Base-by-base conservation (phyloP, 2,888 invertebrate species). In the Sclerodermus sp. region DNA sequence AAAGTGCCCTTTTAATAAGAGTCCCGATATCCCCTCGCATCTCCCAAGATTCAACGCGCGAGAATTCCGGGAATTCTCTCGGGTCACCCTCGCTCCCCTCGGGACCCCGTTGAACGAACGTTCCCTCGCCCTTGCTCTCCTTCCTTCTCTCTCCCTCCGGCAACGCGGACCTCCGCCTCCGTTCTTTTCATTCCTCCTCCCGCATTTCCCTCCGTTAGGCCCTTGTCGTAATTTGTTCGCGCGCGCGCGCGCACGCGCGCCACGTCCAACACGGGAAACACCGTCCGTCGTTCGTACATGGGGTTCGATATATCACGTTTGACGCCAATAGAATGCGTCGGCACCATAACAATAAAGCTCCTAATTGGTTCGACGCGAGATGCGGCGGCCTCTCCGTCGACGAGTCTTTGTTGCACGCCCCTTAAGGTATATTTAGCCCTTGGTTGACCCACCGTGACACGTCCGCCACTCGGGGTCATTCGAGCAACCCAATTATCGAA, bases 291-390 rank as follows among this genome's bases (percentile, higher is more conserved):
- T 13, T 30, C 42, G 23, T 23, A 23, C 8, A 23, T 23, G 4
- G 23, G 23, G 8, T 23, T 8, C 49, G 49, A 69, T 68, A 70
- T 68, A 71, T 72, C 69, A 73, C 57, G 53, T 41, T 64, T 62
- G 68, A 68, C 68, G 62, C 61, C 58, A 60, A 65, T 64, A 53
- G 62, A 56, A 45, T 47, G 23, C 45, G 45, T 42, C 52, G 55
- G 51, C 58, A 58, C 52, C 64, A 53, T 58, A 60, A 74, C 71
- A 74, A 75, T 75, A 67, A 69, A 64, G 52, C 64, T 60, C 64
- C 70, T 74, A 75, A 75, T 75, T 75, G 73, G 66, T 63, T 47
- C 57, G 64, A 68, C 61, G 57, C 61, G 61, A 65, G 62, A 58
- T 60, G 60, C 60, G 52, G 58, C 55, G 53, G 38, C 34, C n/a